Conservation (phyloP, 2,797 vertebrate genomes). For the Argyrosomus regius region DNA sequence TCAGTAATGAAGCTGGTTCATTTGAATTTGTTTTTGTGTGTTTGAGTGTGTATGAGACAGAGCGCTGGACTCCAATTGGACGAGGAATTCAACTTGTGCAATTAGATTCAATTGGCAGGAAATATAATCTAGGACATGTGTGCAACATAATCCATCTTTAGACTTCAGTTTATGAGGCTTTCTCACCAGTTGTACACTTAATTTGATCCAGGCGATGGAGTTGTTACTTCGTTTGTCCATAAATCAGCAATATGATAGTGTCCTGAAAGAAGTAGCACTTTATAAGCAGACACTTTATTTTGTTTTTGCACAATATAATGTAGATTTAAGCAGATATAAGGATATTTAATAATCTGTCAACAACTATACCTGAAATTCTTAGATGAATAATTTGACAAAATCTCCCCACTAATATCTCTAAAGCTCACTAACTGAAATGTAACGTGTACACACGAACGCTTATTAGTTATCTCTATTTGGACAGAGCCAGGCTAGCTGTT, state of each 20-base stretch:
- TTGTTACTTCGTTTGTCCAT: conserved; percentile 44
- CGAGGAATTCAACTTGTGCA: conserved; percentile 21
- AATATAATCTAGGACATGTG: conserved; percentile 60
- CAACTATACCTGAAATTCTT: too few species aligned
- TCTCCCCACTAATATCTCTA: too few species aligned
- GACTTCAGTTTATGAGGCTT: conserved; percentile 59
- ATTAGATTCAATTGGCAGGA: conserved; percentile 58
- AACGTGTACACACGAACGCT: too few species aligned
- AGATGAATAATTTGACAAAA: too few species aligned
- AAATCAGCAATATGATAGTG: neutral
- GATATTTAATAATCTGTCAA: neutral
- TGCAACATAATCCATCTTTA: conserved; percentile 49
- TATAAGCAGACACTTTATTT: neutral
- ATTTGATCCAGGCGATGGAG: conserved; percentile 45
- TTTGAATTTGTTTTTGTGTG: conserved; percentile 16
- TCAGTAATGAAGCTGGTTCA: conserved; percentile 72
- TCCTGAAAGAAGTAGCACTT: conserved; percentile 7
- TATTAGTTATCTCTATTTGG: too few species aligned
- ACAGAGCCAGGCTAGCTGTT: too few species aligned
- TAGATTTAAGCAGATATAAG: conserved; percentile 1
- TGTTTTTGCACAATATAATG: neutral
- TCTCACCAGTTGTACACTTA: conserved; percentile 50
- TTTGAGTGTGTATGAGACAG: neutral
- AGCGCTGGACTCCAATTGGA: conserved; percentile 20
- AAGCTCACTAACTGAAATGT: too few species aligned